Conservation (phyloP, 2,888 invertebrate genomes). For the Ophion obscuratus region DNA sequence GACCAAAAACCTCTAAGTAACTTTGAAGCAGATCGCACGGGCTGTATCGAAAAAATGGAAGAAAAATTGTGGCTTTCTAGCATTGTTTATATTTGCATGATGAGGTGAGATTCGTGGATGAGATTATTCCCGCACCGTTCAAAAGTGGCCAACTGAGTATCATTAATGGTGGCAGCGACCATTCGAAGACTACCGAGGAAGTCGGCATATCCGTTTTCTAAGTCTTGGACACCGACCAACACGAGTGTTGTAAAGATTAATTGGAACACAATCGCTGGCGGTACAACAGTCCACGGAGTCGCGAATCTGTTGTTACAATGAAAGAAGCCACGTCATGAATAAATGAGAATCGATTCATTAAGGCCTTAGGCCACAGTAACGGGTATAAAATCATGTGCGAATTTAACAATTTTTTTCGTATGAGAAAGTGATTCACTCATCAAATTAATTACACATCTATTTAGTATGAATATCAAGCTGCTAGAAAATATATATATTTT, state of each 20-base stretch:
- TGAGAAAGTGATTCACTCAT: too few species aligned
- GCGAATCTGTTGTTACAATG: slow-evolving; percentile 65
- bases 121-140: slow-evolving; percentile 45
- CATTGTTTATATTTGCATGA: neutral
- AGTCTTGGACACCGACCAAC: slow-evolving; percentile 55
- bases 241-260: slow-evolving; percentile 71
- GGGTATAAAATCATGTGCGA: too few species aligned
- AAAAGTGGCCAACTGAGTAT: slow-evolving; percentile 37
- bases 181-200: slow-evolving; percentile 65
- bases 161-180: slow-evolving; percentile 55
- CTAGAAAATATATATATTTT: too few species aligned
- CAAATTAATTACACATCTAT: too few species aligned
- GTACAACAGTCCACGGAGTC: slow-evolving; percentile 76
- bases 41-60: slow-evolving; percentile 62
- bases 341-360: neutral
- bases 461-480: too few species aligned
- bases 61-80: neutral
- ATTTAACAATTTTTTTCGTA: too few species aligned
- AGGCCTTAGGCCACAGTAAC: too few species aligned
- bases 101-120: neutral
- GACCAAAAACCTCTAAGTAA: slow-evolving; percentile 64
- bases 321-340: neutral
- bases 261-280: slow-evolving; percentile 74
- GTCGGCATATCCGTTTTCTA: slow-evolving; percentile 69
- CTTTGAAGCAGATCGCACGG: slow-evolving; percentile 69